phyloP scores from a whole-genome alignment of 1,140 invertebrate genomes.

The Cydia strobilella region DNA sequence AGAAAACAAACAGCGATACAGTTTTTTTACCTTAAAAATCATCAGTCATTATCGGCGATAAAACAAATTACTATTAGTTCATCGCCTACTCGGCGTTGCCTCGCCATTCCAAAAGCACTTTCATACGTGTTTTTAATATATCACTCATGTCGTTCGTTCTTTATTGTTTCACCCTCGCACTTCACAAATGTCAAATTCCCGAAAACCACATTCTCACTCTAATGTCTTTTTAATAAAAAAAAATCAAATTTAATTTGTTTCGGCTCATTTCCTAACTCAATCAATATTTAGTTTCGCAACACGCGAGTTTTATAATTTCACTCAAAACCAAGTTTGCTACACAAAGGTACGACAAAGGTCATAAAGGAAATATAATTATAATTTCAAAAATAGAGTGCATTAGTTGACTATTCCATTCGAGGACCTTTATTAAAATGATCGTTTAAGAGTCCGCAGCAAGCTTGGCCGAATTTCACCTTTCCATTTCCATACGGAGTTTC shows the following conservation, averaged over 20 bases:
- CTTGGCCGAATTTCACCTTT: too few species aligned
- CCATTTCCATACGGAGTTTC: too few species aligned
- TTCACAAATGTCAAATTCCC: background rate
- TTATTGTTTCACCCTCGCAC: background rate
- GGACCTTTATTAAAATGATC: background rate
- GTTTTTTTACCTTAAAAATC: too few species aligned
- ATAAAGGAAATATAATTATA: conserved; percentile 7
- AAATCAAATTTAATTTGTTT: background rate
- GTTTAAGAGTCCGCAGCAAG: too few species aligned
- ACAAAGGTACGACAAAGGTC: background rate
- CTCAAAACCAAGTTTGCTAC: background rate
- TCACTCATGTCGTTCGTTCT: conserved; percentile 4
- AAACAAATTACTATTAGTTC: too few species aligned
- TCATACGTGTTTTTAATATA: background rate
- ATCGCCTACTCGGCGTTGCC: too few species aligned
- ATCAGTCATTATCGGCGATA: too few species aligned
- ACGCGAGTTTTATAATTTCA: background rate
- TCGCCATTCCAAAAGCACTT: background rate
- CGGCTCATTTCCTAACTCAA: background rate
- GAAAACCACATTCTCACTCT: background rate
- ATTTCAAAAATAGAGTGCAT: background rate
- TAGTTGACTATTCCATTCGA: background rate
- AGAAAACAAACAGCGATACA: too few species aligned
- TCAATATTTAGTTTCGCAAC: background rate
- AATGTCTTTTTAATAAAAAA: conserved; percentile 1